Evolutionary conservation across 2,113 vertebrate species (phyloP), one percentile per base, ranked within the genome.

Genomic region (Salvelinus namaycush): DNA sequence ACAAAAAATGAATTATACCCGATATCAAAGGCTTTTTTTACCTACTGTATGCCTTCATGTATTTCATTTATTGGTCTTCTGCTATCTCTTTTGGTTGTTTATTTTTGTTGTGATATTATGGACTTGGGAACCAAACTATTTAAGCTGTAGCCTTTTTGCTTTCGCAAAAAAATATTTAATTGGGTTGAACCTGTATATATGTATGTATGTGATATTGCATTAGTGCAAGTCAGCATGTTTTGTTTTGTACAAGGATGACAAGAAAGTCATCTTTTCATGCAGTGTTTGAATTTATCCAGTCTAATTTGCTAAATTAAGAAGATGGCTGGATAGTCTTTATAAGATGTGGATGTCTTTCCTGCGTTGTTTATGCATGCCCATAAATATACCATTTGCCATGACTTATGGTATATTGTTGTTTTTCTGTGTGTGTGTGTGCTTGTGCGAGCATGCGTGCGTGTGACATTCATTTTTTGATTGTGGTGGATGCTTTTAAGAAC

Each of bases 291-390:
- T 14, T 80, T 69, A 75, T 39, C 13, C 13, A 29, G 68, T 74
- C 73, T 83, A 73, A 84, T 65, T 48, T 81, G 81, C 85, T 87
- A 86, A 89, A 74, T 0, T 27, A 83, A 76, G 49, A 78, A 39
- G 34, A 39, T 39, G 34, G 34, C 34, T 68, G 66, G 16, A 67
- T 69, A 68, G 67, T 16, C 24, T 75, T 75, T 65, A 67, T 68
- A 64, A 71, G 71, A 48, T 22, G 3, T 57, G 20, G 31, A 20
- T 76, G 72, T 72, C n/a, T 48, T 60, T 70, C n/a, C 67, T 67
- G 29, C 76, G 7, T 49, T 78, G 62, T 60, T 12, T 54, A 1
- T 73, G 22, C 76, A 77, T 75, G 75, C 51, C 59, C 34, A 66
- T 27, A 65, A 72, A 75, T 26, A 77, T 39, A 68, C 14, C 18